A percentile compares a stretch with the other conserved stretches of the same genome.
Evolutionary conservation across 2,888 invertebrate genomes (phyloP).

Genomic region (Lasioglossum calceatum): DNA sequence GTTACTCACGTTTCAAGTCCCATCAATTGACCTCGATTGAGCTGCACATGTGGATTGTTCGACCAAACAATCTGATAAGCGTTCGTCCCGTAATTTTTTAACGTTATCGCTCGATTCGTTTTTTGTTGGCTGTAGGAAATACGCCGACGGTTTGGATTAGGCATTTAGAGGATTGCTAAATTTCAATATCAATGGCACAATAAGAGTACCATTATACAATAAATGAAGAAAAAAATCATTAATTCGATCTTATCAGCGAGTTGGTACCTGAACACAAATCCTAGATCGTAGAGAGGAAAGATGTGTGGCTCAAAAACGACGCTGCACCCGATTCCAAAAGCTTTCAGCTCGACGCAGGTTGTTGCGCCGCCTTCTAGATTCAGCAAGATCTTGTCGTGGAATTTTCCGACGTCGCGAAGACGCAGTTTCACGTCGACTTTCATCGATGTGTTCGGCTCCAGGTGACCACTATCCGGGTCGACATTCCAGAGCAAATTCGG

Average conservation of each 20-base stretch:
- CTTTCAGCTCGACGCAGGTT: constrained; percentile 85
- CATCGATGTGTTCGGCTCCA: constrained; percentile 78
- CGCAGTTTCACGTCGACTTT: constrained; percentile 78
- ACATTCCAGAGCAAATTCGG: constrained; percentile 73
- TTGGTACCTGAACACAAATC: constrained; percentile 87
- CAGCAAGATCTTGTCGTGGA: constrained; percentile 79
- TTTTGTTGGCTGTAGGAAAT: constrained; percentile 68
- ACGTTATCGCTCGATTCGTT: constrained; percentile 79
- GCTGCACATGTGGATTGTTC: constrained; percentile 52
- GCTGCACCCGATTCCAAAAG: constrained; percentile 88
- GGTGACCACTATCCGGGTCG: constrained; percentile 70
- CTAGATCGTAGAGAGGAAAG: constrained; percentile 86
- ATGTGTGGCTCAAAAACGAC: constrained; percentile 87
- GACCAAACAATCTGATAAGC: constrained; percentile 85
- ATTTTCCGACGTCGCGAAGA: constrained; percentile 81
- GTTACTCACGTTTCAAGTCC: constrained; percentile 28
- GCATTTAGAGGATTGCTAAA: constrained; percentile 62
- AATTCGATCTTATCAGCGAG: too few relatives aligned
- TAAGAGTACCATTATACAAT: too few relatives aligned
- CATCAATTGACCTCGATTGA: constrained; percentile 42
- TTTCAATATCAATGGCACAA: neutral
- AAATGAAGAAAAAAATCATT: too few relatives aligned
- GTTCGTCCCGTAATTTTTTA: constrained; percentile 86
- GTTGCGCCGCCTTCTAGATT: constrained; percentile 83
- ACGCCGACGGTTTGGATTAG: neutral